Evolutionary conservation across 2,888 invertebrate species (phyloP), one percentile per base, ranked within the genome.

Genomic region (Synergus japonicus): DNA sequence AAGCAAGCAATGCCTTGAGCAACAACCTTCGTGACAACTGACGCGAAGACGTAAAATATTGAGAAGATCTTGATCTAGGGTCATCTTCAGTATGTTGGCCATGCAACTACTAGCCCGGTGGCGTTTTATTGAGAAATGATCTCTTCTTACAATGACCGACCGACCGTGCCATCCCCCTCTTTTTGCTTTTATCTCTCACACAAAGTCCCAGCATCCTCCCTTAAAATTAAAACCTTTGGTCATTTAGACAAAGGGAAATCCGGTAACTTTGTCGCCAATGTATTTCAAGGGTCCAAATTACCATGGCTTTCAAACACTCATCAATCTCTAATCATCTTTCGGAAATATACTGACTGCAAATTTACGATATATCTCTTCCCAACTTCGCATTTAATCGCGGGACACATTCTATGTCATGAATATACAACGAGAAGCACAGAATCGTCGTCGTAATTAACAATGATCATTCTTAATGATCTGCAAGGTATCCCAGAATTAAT

Each of bases 71-170:
- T 76, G 64, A 79, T 82, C 79, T 79, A 69, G 67, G 76, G 49
- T 77, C 77, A 67, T 73, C n/a, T 69, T 69, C 83, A 79, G 80
- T 85, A 78, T 83, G 83, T 87, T 87, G 88, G 89, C 89, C 91
- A 91, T 91, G 91, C 91, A 91, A 89, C 88, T 89, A 90, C 89
- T 85, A 89, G 89, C 90, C 89, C 91, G 91, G 91, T 87, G 92
- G 91, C 91, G 91, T 92, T 92, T 92, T 92, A 92, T 92, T 92
- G 92, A 91, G 92, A 92, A 91, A 89, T 88, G 82, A 86, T 88
- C 87, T 86, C 84, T 86, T 82, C 82, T 83, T 88, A 83, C 81
- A 83, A 83, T 79, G 83, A 86, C 79, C 83, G 82, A 84, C 79
- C 81, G 82, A 83, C 82, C 79, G 79, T 79, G 78, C 49, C 85